Evolutionary conservation across 30 jellyfish, hydroid and myxozoan genomes (phyloP).

Genomic region (Nemopilema nomurai): DNA sequence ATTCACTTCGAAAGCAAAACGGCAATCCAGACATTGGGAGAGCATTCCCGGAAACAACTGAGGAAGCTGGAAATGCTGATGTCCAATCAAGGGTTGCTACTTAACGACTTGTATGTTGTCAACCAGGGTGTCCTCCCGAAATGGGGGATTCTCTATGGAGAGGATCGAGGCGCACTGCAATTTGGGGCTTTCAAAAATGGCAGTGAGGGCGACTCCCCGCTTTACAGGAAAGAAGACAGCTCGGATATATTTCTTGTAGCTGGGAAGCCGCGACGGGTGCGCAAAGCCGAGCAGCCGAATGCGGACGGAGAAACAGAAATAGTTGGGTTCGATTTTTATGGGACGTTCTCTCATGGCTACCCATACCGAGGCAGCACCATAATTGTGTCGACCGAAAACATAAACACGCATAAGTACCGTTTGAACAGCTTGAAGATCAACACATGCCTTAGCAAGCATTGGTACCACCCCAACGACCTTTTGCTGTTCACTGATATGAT

Average conservation of each 20-base stretch:
- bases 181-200: conserved; percentile 49
- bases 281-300: conserved; percentile 40
- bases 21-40: conserved; percentile 28
- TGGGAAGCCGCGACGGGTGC: conserved; percentile 51
- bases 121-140: conserved; percentile 64
- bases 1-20: conserved; percentile 3
- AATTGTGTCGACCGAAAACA: conserved; percentile 38
- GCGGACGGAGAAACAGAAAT: conserved; percentile 46
- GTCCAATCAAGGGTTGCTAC: conserved; percentile 25
- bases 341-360: conserved; percentile 48
- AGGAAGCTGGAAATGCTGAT: not conserved
- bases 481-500: conserved; percentile 56
- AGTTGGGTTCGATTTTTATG: conserved; percentile 66
- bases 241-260: conserved; percentile 53
- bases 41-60: conserved; percentile 47
- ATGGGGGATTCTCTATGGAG: conserved; percentile 57
- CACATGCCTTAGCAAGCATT: conserved; percentile 44
- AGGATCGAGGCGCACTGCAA: conserved; percentile 49
- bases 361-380: conserved; percentile 65
- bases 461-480: conserved; percentile 66
- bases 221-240: conserved; percentile 58
- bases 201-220: conserved; percentile 54
- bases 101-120: conserved; percentile 49
- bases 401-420: conserved; percentile 51
- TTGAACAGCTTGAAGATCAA: conserved; percentile 50